Conservation (phyloP, 2,888 invertebrate species). For the Ellobium chinense region DNA sequence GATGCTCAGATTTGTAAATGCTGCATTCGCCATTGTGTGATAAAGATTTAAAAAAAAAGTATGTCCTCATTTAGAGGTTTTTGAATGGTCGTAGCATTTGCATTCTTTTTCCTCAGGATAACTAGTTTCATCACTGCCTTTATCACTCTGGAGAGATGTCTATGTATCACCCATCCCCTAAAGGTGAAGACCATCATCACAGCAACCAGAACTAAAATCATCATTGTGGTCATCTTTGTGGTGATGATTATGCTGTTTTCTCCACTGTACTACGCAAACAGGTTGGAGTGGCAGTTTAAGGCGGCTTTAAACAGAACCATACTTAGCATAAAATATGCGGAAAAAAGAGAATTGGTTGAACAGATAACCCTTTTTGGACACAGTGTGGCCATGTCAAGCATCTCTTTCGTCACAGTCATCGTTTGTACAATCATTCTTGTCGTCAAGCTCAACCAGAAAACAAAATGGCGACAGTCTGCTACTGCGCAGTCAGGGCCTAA, state of each 20-base stretch:
- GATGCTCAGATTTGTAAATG: too few species aligned
- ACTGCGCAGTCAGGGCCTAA: not conserved
- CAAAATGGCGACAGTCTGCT: conserved; percentile 12
- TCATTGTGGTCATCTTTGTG: not conserved
- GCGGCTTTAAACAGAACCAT: not conserved
- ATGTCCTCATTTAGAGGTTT: too few species aligned
- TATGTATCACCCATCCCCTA: conserved; percentile 17
- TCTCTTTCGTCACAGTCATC: not conserved
- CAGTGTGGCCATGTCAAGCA: not conserved
- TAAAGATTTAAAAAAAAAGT: too few species aligned
- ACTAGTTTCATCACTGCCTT: conserved; percentile 17
- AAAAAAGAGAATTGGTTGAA: not conserved
- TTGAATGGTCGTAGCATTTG: too few species aligned
- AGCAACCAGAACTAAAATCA: not conserved
- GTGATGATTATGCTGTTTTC: not conserved
- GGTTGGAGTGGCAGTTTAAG: not conserved
- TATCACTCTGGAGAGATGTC: conserved; percentile 28
- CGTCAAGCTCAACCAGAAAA: conserved; percentile 2
- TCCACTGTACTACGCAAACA: conserved; percentile 20
- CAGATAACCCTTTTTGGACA: not conserved
- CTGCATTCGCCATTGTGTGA: too few species aligned
- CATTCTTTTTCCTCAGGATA: not conserved
- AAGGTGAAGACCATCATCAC: conserved; percentile 23
- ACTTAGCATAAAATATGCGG: not conserved
- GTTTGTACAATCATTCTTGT: conserved; percentile 1